phyloP scores from a whole-genome alignment of 2,113 vertebrate genomes.

The Mungos mungo region DNA sequence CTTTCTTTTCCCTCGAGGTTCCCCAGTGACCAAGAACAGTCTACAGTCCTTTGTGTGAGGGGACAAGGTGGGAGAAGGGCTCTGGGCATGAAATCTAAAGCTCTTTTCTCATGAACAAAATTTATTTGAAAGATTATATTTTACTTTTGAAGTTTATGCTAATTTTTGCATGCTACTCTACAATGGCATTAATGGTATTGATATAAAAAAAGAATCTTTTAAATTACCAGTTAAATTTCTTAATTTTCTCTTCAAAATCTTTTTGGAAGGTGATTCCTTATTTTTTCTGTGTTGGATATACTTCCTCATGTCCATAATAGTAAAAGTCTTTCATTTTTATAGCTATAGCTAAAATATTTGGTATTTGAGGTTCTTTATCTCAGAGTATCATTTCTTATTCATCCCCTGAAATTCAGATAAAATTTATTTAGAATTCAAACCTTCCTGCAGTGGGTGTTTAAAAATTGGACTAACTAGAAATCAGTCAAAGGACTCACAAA shows the following conservation, averaged over 20 bases:
- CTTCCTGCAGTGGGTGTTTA: not conserved
- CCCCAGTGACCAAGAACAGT: not conserved
- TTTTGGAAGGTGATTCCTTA: not conserved
- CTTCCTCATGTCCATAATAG: not conserved
- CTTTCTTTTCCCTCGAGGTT: not conserved
- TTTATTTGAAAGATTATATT: not conserved
- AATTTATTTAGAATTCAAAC: conserved; percentile 18
- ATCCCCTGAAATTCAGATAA: not conserved
- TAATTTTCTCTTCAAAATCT: not conserved
- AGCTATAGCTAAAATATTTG: not conserved
- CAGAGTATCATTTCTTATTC: not conserved
- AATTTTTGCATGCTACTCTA: not conserved
- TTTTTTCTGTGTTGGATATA: not conserved
- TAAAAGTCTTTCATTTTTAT: not conserved
- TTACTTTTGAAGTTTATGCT: conserved; percentile 11
- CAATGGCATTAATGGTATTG: not conserved
- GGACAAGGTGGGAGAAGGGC: not conserved
- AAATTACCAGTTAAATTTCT: not conserved
- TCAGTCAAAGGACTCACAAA: not conserved
- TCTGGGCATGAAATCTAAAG: not conserved
- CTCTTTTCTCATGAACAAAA: not conserved
- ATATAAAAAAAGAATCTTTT: not conserved
- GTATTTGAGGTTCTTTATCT: conserved; percentile 16
- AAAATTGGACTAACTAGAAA: not conserved
- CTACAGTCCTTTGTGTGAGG: not conserved